Conservation (phyloP, 2,888 invertebrate species). For the Drosophila lutescens region DNA sequence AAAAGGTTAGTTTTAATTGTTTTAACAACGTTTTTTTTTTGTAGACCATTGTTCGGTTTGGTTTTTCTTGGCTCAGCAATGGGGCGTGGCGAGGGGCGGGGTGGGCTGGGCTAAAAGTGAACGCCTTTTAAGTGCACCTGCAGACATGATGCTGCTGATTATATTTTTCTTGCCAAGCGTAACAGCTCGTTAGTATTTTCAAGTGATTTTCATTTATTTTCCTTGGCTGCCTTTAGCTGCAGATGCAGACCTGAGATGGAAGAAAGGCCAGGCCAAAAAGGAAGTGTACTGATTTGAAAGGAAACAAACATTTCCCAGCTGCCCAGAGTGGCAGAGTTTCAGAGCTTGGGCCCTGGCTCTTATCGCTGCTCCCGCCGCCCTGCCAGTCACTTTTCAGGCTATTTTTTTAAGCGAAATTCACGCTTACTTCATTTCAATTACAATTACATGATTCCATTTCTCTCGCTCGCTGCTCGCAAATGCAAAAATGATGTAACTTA, state of each 20-base stretch:
- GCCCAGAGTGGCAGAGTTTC: slow-evolving; percentile 21
- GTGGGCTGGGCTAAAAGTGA: slow-evolving; percentile 67
- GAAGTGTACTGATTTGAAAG: slow-evolving; percentile 79
- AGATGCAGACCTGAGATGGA: slow-evolving; percentile 2
- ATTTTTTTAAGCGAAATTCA: slow-evolving; percentile 63
- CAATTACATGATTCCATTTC: slow-evolving; percentile 68
- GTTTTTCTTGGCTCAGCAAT: slow-evolving; percentile 4
- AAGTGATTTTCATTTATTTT: slow-evolving; percentile 81
- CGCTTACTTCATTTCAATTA: slow-evolving; percentile 77
- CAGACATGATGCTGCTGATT: slow-evolving; percentile 81
- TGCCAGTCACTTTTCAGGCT: slow-evolving; percentile 40
- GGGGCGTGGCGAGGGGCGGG: slow-evolving; percentile 44
- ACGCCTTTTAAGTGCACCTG: slow-evolving; percentile 80
- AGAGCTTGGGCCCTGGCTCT: slow-evolving; percentile 8
- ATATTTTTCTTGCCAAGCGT: slow-evolving; percentile 80
- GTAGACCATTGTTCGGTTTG: slow-evolving; percentile 58
- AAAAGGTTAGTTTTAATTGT: slow-evolving; percentile 80
- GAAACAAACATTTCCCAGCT: slow-evolving; percentile 73
- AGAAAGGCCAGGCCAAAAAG: slow-evolving; percentile 58
- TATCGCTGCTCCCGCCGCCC: slow-evolving; percentile 38
- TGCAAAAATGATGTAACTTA: slow-evolving; percentile 64
- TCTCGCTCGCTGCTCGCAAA: slow-evolving; percentile 49
- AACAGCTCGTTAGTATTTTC: slow-evolving; percentile 80
- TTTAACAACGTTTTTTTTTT: slow-evolving; percentile 31
- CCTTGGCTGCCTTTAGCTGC: slow-evolving; percentile 40